These are phyloP conservation scores for Leptopterna dolabrata DNA, from an alignment of 2,888 invertebrate genomes.

Conservation along the genomic window DNA sequence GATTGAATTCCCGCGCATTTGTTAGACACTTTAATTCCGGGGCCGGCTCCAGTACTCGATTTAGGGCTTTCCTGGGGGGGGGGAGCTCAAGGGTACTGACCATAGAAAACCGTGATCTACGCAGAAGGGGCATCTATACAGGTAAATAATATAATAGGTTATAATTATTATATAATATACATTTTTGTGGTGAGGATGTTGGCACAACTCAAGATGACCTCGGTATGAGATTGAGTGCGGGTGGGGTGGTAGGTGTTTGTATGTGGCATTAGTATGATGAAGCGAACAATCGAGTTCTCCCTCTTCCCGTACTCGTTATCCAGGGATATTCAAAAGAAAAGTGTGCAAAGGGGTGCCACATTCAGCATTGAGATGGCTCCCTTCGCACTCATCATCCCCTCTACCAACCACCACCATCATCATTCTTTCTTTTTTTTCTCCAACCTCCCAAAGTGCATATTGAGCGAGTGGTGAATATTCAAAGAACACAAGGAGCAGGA, in stretches of 20 bases:
- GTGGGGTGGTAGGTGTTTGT: not conserved
- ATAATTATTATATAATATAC: too few species aligned
- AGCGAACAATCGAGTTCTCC: not conserved
- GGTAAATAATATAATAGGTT: too few species aligned
- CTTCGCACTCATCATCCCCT: too few species aligned
- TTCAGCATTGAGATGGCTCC: conserved; percentile 19
- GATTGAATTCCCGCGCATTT: too few species aligned
- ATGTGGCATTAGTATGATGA: conserved; percentile 15
- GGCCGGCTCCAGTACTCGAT: too few species aligned
- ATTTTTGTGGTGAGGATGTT: too few species aligned
- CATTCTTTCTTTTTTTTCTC: not conserved
- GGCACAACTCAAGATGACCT: not conserved
- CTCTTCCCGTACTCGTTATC: conserved; percentile 31
- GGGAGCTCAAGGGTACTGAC: too few species aligned
- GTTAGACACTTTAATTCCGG: too few species aligned
- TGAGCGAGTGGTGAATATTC: conserved; percentile 28
- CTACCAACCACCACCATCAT: too few species aligned
- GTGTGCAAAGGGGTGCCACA: conserved; percentile 29
- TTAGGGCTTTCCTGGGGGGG: too few species aligned
- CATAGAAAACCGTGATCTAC: too few species aligned
- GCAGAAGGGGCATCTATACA: too few species aligned
- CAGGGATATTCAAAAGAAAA: conserved; percentile 30
- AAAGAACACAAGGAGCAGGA: not conserved
- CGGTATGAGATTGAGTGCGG: not conserved
- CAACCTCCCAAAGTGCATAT: conserved; percentile 25